Conservation (phyloP, 2,113 vertebrate genomes). For the Pionites leucogaster region DNA sequence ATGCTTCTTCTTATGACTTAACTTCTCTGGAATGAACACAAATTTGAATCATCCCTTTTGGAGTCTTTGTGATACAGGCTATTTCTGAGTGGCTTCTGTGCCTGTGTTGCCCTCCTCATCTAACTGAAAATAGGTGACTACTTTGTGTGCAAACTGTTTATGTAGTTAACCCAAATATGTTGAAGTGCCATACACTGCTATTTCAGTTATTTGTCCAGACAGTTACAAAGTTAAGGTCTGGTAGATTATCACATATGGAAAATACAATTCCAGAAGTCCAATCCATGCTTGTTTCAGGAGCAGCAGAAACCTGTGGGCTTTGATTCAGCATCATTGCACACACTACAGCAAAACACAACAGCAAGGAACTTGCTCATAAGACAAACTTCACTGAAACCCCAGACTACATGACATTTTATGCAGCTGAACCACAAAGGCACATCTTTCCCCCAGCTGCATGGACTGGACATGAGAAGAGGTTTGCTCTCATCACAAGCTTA, state of each 20-base stretch:
- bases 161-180: neutral
- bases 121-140: neutral
- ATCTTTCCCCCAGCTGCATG: rapidly evolving
- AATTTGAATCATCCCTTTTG: neutral
- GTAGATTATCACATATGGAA: neutral
- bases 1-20: neutral
- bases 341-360: neutral
- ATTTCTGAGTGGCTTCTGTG: neutral
- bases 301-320: neutral
- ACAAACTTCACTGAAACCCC: neutral
- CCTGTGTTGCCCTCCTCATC: neutral
- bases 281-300: neutral
- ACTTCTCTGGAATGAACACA: neutral
- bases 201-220: neutral
- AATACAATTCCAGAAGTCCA: neutral
- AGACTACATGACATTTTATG: neutral
- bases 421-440: neutral
- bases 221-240: neutral
- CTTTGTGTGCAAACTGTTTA: neutral
- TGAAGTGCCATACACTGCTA: neutral
- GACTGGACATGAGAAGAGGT: neutral
- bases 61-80: neutral
- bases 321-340: neutral
- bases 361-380: neutral
- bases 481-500: neutral